Percentiles rank a stretch among this genome's conserved stretches.
Conservation (phyloP, 2,797 vertebrate genomes). For the Anniella stebbinsi region DNA sequence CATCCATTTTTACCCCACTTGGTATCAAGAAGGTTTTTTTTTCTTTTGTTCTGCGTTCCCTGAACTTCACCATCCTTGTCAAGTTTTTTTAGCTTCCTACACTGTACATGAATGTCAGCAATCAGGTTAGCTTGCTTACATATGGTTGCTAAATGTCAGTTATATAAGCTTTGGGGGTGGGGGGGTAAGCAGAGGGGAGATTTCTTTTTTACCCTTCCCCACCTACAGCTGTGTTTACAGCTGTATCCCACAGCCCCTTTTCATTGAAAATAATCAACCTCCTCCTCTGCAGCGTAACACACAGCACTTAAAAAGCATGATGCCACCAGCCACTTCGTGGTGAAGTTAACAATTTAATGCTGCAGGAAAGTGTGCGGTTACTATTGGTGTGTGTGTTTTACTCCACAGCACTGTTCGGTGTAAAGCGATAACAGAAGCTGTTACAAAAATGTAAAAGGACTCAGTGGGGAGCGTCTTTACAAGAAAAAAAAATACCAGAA, state of each 20-base stretch:
- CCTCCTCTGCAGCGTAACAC: fast-evolving
- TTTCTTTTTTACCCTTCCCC: neutral
- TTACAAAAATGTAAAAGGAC: neutral
- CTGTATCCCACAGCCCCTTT: slow-evolving; percentile 13
- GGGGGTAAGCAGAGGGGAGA: neutral
- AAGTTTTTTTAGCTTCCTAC: slow-evolving; percentile 23
- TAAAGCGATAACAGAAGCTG: neutral
- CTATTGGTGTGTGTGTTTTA: neutral
- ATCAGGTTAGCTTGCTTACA: slow-evolving; percentile 16
- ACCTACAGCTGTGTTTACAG: neutral
- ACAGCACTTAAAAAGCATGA: slow-evolving; percentile 4
- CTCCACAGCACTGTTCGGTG: neutral
- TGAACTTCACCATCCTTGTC: slow-evolving; percentile 13
- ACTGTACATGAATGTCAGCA: neutral
- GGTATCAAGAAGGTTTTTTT: neutral
- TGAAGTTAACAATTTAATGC: neutral
- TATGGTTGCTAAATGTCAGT: slow-evolving; percentile 26
- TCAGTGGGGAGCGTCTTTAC: neutral
- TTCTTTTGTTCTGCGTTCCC: slow-evolving; percentile 29
- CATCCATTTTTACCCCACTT: neutral
- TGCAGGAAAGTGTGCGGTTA: neutral
- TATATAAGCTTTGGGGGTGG: neutral
- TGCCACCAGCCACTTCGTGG: slow-evolving; percentile 14
- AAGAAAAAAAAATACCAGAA: neutral
- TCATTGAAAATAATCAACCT: neutral